Evolutionary conservation across 2,888 invertebrate species (phyloP).

Genomic region (Pammene fasciana): DNA sequence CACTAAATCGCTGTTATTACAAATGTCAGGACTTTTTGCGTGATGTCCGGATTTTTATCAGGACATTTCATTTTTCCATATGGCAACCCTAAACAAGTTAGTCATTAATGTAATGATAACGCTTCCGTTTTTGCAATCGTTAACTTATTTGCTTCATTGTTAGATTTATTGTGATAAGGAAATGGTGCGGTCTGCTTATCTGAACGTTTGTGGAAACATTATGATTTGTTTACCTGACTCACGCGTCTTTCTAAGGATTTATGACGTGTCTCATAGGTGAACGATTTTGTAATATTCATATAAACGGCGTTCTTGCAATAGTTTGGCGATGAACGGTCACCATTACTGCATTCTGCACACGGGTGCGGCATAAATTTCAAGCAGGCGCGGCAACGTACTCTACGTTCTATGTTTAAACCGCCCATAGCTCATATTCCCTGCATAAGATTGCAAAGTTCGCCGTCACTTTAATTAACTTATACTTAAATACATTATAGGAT

Average conservation of each 20-base stretch:
- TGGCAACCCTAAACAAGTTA: too few relatives aligned
- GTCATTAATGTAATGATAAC: constrained; percentile 38
- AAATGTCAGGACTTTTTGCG: too few relatives aligned
- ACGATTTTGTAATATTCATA: constrained; percentile 39
- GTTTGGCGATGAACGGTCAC: constrained; percentile 58
- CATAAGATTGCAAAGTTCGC: constrained; percentile 48
- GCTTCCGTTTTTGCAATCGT: constrained; percentile 33
- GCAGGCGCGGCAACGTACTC: constrained; percentile 63
- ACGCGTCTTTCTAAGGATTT: constrained; percentile 4
- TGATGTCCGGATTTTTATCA: too few relatives aligned
- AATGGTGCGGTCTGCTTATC: constrained; percentile 11
- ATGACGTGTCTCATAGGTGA: constrained; percentile 19
- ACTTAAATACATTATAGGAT: constrained; percentile 31
- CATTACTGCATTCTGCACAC: constrained; percentile 70
- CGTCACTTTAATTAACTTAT: constrained; percentile 53
- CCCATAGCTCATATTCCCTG: constrained; percentile 37
- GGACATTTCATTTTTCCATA: too few relatives aligned
- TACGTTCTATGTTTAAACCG: constrained; percentile 55
- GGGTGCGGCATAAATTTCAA: constrained; percentile 69
- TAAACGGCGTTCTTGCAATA: constrained; percentile 54
- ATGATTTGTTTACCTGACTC: constrained; percentile 23
- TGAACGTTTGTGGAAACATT: background rate
- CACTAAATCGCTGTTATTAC: too few relatives aligned
- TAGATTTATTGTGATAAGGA: constrained; percentile 14
- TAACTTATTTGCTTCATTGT: constrained; percentile 19